These are phyloP conservation scores for Oncopeltus fasciatus DNA, from an alignment of 1,140 invertebrate genomes.

Conservation along the genomic window DNA sequence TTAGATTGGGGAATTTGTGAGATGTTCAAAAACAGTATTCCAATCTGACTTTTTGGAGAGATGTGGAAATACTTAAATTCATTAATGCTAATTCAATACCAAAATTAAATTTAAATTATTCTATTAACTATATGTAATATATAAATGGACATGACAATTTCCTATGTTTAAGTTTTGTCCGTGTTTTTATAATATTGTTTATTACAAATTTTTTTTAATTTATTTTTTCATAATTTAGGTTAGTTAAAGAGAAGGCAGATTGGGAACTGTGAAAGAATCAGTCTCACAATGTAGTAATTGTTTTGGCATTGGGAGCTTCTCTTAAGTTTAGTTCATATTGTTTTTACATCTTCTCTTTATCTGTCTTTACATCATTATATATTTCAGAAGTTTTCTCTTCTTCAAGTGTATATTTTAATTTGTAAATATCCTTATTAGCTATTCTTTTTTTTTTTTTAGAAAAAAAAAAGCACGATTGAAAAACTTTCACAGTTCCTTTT, in stretches of 20 bases:
- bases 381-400: slow-evolving; percentile 3
- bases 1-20: slow-evolving; percentile 11
- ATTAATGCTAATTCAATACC: too few relatives aligned
- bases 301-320: slow-evolving; percentile 12
- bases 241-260: slow-evolving; percentile 29
- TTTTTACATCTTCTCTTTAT: slow-evolving; percentile 2
- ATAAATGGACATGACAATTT: not conserved
- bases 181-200: too few relatives aligned
- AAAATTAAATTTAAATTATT: too few relatives aligned
- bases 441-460: slow-evolving; percentile 6
- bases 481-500: slow-evolving; percentile 26
- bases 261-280: slow-evolving; percentile 38
- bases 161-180: too few relatives aligned
- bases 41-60: slow-evolving; percentile 40
- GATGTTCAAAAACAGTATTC: slow-evolving; percentile 28
- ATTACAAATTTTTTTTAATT: too few relatives aligned
- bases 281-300: slow-evolving; percentile 29
- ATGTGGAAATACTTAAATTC: too few relatives aligned
- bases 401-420: not conserved
- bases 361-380: not conserved
- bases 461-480: slow-evolving; percentile 23
- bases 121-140: too few relatives aligned
- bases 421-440: too few relatives aligned
- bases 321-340: slow-evolving; percentile 14
- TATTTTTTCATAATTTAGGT: too few relatives aligned